phyloP scores from a whole-genome alignment of 1,140 invertebrate genomes.

The Apis dorsata region DNA sequence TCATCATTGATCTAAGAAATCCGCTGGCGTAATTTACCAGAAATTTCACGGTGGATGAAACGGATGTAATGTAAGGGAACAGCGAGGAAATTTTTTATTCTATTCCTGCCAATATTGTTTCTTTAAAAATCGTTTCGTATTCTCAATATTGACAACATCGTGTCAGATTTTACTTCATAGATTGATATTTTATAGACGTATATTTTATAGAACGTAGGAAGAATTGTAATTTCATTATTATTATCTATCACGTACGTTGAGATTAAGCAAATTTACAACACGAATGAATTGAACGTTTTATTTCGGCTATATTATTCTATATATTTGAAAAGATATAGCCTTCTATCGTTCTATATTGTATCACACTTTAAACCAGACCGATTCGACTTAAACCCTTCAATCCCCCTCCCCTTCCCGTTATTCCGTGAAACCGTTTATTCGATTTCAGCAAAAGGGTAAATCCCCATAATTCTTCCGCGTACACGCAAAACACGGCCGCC shows the following conservation, averaged over 20 bases:
- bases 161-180: no score
- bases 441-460: constrained; percentile 39
- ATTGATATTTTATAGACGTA: no score
- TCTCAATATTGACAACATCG: no score
- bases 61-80: background rate
- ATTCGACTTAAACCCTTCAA: background rate
- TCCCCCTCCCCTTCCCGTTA: background rate
- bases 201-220: no score
- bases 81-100: background rate
- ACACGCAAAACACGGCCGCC: constrained; percentile 58
- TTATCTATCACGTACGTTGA: no score
- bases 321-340: background rate
- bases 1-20: constrained; percentile 64
- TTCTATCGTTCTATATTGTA: background rate
- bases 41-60: constrained; percentile 27
- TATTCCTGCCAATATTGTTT: background rate
- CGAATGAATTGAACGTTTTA: no score
- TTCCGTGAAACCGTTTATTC: constrained; percentile 37
- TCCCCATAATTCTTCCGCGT: constrained; percentile 53
- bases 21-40: constrained; percentile 56
- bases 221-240: no score
- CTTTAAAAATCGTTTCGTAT: no score
- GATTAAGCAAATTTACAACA: no score
- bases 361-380: background rate
- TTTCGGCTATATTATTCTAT: background rate